These are phyloP conservation scores for Pentalonia nigronervosa DNA, from an alignment of 1,140 invertebrate genomes.

Conservation along the genomic window DNA sequence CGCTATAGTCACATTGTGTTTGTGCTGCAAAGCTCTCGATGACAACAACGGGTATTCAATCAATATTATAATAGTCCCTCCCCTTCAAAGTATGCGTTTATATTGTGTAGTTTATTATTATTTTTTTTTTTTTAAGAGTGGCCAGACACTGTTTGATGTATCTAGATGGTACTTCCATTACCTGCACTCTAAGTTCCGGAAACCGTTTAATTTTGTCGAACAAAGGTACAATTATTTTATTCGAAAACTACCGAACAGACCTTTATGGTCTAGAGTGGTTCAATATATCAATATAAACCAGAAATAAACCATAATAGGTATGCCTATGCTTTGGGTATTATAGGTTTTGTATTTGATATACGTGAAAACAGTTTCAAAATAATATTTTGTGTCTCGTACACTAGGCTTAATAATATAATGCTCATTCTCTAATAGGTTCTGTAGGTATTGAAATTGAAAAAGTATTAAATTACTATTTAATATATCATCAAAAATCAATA, in stretches of 20 bases:
- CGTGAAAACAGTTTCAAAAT: not conserved
- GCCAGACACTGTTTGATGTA: not conserved
- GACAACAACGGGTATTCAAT: not conserved
- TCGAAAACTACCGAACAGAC: not conserved
- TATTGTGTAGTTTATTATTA: not conserved
- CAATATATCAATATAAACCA: not conserved
- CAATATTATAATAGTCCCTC: not conserved
- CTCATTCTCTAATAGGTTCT: not conserved
- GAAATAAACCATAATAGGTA: not conserved
- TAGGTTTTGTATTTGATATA: not conserved
- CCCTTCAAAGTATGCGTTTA: not conserved
- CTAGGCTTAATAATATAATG: not conserved
- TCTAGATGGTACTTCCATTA: not conserved
- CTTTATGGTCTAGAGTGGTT: not conserved
- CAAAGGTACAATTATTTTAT: not conserved
- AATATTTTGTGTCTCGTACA: not conserved
- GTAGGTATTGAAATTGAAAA: not conserved
- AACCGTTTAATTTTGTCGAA: not conserved
- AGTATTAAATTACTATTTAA: not conserved
- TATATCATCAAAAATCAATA: not conserved
- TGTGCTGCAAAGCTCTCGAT: not conserved
- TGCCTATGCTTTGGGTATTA: not conserved
- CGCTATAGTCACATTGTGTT: not conserved
- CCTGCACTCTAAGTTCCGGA: not conserved
- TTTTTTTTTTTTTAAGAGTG: not conserved